These are phyloP conservation scores for Gymnosoma rotundatum DNA, from an alignment of 2,888 invertebrate genomes.

Conservation along the genomic window DNA sequence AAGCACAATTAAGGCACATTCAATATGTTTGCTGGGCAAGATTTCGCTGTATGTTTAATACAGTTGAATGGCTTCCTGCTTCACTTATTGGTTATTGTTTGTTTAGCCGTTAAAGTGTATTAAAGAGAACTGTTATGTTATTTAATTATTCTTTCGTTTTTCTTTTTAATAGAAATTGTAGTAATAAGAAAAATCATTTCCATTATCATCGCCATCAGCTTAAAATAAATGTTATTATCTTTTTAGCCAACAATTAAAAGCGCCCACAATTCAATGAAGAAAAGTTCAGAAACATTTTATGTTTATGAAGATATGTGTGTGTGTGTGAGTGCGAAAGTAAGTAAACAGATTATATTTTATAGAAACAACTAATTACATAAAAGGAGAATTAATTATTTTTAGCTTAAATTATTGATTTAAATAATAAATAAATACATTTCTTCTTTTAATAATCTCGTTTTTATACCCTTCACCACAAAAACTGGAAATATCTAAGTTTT, in stretches of 20 bases:
- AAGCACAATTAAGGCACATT: constrained; percentile 45
- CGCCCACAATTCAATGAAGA: constrained; percentile 4
- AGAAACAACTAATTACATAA: background rate
- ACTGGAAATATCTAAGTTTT: too few relatives aligned
- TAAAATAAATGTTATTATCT: constrained; percentile 57
- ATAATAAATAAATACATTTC: too few relatives aligned
- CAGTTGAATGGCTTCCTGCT: constrained; percentile 5
- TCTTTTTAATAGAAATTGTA: constrained; percentile 70
- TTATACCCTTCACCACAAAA: too few relatives aligned
- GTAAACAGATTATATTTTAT: constrained; percentile 20
- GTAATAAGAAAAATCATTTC: constrained; percentile 57
- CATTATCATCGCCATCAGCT: constrained; percentile 50
- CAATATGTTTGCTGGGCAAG: constrained; percentile 50
- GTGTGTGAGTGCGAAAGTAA: background rate
- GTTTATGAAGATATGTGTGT: background rate
- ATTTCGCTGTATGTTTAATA: background rate
- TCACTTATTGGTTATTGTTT: constrained; percentile 77
- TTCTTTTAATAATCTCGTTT: too few relatives aligned
- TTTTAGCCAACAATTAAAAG: constrained; percentile 34
- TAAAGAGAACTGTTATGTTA: constrained; percentile 76
- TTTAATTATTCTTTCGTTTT: constrained; percentile 67
- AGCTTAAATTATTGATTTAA: background rate
- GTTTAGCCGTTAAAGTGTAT: constrained; percentile 80
- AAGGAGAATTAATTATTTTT: constrained; percentile 8
- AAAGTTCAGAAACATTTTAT: constrained; percentile 16